Base-by-base conservation (phyloP, 2,113 vertebrate genomes). In the Odocoileus virginianus region DNA sequence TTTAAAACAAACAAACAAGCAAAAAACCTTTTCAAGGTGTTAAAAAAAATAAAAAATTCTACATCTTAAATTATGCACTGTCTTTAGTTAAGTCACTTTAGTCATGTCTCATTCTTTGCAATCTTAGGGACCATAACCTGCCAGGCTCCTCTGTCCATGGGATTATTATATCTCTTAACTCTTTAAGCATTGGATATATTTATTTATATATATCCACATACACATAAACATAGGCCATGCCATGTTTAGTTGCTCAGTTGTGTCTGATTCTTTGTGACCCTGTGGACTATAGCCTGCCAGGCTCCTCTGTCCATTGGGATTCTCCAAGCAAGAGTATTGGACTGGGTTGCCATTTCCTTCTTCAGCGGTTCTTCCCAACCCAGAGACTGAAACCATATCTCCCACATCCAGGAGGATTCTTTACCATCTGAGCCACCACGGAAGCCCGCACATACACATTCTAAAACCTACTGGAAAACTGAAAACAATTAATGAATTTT, bases 211-310 rank as follows among this genome's bases (percentile, higher is more conserved):
- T 8, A 82, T 19, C 47, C 78, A n/a, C 5, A 13, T 19, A 13
- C 28, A 52, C 17, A 4, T 11, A 2, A 10, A 19, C 45, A 30
- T 27, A 78, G 1, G 3, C 4, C n/a, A 12, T 40, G 5, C 19
- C 0, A 5, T 71, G n/a, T 23, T 12, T 40, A 40, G 67, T 40
- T 71, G n/a, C 67, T 71, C 67, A 71, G 67, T 36, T 71, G 19
- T 40, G 19, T 71, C 67, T 71, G 67, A 71, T n/a, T 23, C 19
- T 71, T 71, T 23, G n/a, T 71, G 67, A 71, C 4, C 19, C 19
- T 71, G 9, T 40, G 4, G 19, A 71, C 67, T 40, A 3, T 36
- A 23, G 67, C n/a, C 10, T 71, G 19, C 67, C n/a, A 40, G 19
- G n/a, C n/a, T 40, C 19, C 67, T 71, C 67, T 40, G n/a, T 40